These are phyloP conservation scores for Streblospio benedicti DNA, from an alignment of 1,140 invertebrate species.

Conservation along the genomic window DNA sequence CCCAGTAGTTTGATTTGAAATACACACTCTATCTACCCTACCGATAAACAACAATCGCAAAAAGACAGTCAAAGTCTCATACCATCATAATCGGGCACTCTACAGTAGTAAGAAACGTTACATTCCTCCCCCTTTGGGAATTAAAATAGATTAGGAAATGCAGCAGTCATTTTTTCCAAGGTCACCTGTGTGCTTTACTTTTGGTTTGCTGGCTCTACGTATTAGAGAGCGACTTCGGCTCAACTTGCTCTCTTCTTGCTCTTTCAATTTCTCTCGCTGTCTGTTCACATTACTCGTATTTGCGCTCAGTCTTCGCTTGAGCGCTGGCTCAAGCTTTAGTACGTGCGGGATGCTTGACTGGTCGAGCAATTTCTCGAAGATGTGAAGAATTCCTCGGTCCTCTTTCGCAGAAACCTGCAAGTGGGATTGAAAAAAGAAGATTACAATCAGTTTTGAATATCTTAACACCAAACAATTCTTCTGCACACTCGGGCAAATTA, in stretches of 20 bases:
- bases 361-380: conserved; percentile 34
- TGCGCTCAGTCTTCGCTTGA: conserved; percentile 28
- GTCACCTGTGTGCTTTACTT: conserved; percentile 19
- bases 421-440: too few species aligned
- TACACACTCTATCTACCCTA: too few species aligned
- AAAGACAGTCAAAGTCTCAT: too few species aligned
- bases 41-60: too few species aligned
- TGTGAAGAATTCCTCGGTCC: conserved; percentile 30
- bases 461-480: too few species aligned
- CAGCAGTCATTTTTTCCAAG: conserved; percentile 24
- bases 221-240: conserved; percentile 36
- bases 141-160: conserved; percentile 30
- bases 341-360: conserved; percentile 28
- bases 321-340: conserved; percentile 19
- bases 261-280: neutral
- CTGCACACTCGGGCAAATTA: too few species aligned
- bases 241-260: conserved; percentile 27
- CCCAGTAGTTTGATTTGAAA: too few species aligned
- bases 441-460: too few species aligned
- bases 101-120: too few species aligned
- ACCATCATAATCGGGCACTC: too few species aligned
- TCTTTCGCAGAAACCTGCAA: conserved; percentile 39
- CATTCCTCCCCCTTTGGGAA: too few species aligned
- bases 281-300: conserved; percentile 18
- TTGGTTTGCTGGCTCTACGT: conserved; percentile 33